Evolutionary conservation across 2,888 invertebrate species (phyloP).

Genomic region (Scaptomyza tumidula): DNA sequence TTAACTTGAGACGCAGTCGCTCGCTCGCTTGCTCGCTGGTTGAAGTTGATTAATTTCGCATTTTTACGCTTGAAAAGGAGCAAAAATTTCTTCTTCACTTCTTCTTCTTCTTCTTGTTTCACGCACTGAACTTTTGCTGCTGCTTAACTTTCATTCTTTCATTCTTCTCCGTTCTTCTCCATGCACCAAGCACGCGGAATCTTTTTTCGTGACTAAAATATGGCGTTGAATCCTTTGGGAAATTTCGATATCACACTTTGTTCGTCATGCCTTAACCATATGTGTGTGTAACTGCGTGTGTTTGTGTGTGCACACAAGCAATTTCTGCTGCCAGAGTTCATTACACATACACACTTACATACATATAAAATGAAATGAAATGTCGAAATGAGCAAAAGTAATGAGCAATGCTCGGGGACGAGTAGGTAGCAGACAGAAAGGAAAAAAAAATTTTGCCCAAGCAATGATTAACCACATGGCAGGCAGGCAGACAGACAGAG

Average conservation of each 20-base stretch:
- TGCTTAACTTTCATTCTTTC: constrained; percentile 41
- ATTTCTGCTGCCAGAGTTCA: constrained; percentile 66
- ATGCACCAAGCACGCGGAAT: constrained; percentile 56
- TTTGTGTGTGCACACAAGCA: constrained; percentile 36
- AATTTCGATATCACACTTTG: constrained; percentile 80
- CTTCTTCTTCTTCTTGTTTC: constrained; percentile 2
- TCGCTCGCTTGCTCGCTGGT: constrained; percentile 16
- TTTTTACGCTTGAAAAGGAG: constrained; percentile 71
- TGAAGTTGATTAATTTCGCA: constrained; percentile 78
- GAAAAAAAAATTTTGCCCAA: constrained; percentile 13
- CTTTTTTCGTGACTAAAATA: constrained; percentile 77
- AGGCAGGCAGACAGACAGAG: constrained; percentile 14
- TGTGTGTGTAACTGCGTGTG: constrained; percentile 20
- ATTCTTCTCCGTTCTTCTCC: background rate
- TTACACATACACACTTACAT: constrained; percentile 54
- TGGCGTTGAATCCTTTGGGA: constrained; percentile 80
- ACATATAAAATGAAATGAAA: constrained; percentile 58
- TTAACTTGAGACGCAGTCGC: constrained; percentile 70
- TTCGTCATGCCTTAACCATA: constrained; percentile 59
- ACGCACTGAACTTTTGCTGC: constrained; percentile 37
- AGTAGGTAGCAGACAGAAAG: constrained; percentile 1
- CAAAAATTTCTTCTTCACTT: constrained; percentile 18
- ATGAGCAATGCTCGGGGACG: constrained; percentile 63
- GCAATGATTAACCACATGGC: constrained; percentile 68
- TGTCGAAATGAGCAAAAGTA: constrained; percentile 78